Evolutionary conservation across 2,797 vertebrate genomes (phyloP), one percentile per base, ranked within the genome.

Genomic region (Rhinogobio ventralis): DNA sequence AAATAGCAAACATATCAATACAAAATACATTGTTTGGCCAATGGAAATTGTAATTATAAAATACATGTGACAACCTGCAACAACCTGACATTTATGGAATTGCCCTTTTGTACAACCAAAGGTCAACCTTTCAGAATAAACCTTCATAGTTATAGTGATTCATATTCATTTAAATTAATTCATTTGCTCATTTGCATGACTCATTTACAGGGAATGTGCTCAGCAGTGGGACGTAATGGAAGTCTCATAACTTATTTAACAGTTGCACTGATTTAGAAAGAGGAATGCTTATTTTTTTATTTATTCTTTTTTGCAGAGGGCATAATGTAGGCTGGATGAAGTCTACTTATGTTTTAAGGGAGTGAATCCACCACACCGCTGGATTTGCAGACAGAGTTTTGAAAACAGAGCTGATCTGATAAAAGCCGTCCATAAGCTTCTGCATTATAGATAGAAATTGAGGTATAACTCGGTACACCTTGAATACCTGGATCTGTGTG

Each of bases 401-500:
- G 25, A 36, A 80, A 46, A 64, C 68, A 67, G 25, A 28, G 39
- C 15, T 49, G 46, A 45, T 71, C 2, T 67, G 73, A 82, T 49
- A 74, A 66, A 45, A 74, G 33, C 77, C 64, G 1, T 36, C 79
- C 25, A 46, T 69, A 71, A 36, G n/a, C 80, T 55, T 62, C 49
- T 81, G 72, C 62, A 78, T 74, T 77, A 75, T 66, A 51, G 15
- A 80, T 33, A 9, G 78, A 72, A 45, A 72, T 72, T 23, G 25
- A 5, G 5, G 49, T 30, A 36, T 20, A 14, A 42, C 74, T 71
- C 28, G 6, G 42, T 62, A 66, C 46, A 80, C 49, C 75, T 64
- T 83, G 67, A 79, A 53, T 62, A 84, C 79, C 62, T 71, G 85
- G 72, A 81, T 49, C 42, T 69, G 53, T 53, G 66, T 86, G 75